These are phyloP conservation scores for Acanthis flammea DNA, from an alignment of 2,797 vertebrate genomes.

Conservation along the genomic window DNA sequence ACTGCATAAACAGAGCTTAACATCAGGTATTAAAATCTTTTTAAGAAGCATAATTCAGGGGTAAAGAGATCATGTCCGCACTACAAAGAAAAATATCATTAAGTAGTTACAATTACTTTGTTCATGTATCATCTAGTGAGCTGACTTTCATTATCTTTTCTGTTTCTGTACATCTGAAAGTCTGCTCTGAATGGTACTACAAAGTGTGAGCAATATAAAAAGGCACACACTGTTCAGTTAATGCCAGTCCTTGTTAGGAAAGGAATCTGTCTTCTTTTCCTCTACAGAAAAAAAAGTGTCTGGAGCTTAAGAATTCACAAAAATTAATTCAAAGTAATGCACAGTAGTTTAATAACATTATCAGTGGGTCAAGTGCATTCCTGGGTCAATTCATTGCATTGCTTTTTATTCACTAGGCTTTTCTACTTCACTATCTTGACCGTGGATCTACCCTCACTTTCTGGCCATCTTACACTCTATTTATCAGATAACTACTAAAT, in stretches of 20 bases:
- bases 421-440: background rate
- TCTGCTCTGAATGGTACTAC: background rate
- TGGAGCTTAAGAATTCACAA: background rate
- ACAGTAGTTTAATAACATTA: background rate
- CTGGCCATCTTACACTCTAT: background rate
- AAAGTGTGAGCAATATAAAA: background rate
- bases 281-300: background rate
- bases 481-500: background rate
- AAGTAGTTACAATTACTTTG: background rate
- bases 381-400: background rate
- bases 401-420: background rate
- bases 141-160: background rate
- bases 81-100: background rate
- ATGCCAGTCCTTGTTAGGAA: background rate
- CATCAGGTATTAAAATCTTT: background rate
- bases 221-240: background rate
- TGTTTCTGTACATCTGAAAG: background rate
- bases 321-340: background rate
- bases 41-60: background rate
- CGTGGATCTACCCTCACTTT: rapidly evolving
- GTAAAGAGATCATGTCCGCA: background rate
- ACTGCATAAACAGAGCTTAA: conserved; percentile 1
- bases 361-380: background rate
- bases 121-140: background rate
- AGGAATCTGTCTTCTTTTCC: background rate